Base-by-base conservation (phyloP, 2,797 vertebrate genomes). In the Spinibarbus caldwelli region DNA sequence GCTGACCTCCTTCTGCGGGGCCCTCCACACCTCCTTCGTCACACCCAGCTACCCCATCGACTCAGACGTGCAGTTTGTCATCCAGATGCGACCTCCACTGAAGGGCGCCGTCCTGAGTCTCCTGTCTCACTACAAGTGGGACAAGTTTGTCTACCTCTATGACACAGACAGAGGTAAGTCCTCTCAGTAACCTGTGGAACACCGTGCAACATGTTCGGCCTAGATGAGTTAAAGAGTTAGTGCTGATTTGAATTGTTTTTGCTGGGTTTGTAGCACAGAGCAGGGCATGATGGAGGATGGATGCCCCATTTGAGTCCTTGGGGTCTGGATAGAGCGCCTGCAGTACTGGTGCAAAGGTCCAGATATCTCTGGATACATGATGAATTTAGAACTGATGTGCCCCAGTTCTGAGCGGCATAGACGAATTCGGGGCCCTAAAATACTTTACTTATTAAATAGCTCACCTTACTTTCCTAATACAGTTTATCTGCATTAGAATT, bases 101-200 rank as follows among this genome's bases (percentile, higher is more conserved):
- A 97, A 97, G 87, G 98, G 97, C 9, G 95, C 97, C n/a, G 97
- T 99, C 92, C 92, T 99, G 90, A 99, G 96, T 90, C 96, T 99
- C 91, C 93, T 99, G 87, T 96, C 95, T 70, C 95, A 99, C 89
- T 99, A 99, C 91, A 97, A 98, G 89, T 99, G 98, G 98, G 96
- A 98, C 91, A 98, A 97, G 93, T 99, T 99, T 86, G 98, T 99
- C 91, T 99, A 99, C 92, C 97, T 99, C 86, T 99, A 99, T 23
- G 98, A 99, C 94, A 99, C 98, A 3, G 98, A 99, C 90, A 95
- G 98, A 96, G 98, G 98, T 99, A 95, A 95, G 97, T 90, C 2
- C 11, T 82, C 52, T 47, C 10, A 78, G 49, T 14, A 15, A 68
- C 8, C 17, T 72, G 23, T 54, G 34, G 6, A 72, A 54, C 54